A percentile compares a stretch with the other conserved stretches of the same genome.
phyloP scores from a whole-genome alignment of 2,888 invertebrate genomes.

The Tridacna crocea region DNA sequence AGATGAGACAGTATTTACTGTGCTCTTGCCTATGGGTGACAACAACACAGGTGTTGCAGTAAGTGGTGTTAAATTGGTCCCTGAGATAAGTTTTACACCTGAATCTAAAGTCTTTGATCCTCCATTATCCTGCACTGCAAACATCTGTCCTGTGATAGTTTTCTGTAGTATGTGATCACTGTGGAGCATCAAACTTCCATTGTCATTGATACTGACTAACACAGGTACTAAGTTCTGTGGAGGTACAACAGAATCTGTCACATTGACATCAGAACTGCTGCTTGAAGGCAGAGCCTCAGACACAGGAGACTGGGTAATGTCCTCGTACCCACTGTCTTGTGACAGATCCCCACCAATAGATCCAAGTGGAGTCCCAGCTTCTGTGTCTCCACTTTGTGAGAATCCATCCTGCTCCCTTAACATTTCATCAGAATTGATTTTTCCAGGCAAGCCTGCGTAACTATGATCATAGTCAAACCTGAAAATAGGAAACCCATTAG shows the following conservation, averaged over 20 bases:
- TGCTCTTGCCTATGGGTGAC: constrained; percentile 51
- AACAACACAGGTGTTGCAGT: constrained; percentile 42
- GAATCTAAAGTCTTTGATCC: constrained; percentile 9
- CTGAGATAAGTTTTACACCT: constrained; percentile 49
- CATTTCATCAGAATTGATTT: constrained; percentile 30
- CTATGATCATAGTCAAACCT: constrained; percentile 64
- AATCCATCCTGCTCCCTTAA: constrained; percentile 30
- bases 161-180: constrained; percentile 46
- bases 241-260: background rate
- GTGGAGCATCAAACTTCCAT: constrained; percentile 56
- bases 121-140: constrained; percentile 32
- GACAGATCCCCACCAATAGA: constrained; percentile 62
- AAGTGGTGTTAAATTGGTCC: constrained; percentile 44
- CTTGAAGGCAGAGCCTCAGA: constrained; percentile 29
- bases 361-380: constrained; percentile 40
- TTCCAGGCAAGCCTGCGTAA: constrained; percentile 63
- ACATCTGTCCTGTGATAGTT: constrained; percentile 36
- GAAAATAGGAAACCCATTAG: constrained; percentile 39
- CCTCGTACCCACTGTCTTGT: constrained; percentile 70
- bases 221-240: constrained; percentile 55
- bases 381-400: constrained; percentile 34
- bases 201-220: constrained; percentile 56
- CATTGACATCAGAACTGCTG: constrained; percentile 8
- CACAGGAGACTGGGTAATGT: constrained; percentile 62
- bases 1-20: constrained; percentile 24